phyloP scores from a whole-genome alignment of 2,888 invertebrate genomes.

The Microctonus hyperodae region DNA sequence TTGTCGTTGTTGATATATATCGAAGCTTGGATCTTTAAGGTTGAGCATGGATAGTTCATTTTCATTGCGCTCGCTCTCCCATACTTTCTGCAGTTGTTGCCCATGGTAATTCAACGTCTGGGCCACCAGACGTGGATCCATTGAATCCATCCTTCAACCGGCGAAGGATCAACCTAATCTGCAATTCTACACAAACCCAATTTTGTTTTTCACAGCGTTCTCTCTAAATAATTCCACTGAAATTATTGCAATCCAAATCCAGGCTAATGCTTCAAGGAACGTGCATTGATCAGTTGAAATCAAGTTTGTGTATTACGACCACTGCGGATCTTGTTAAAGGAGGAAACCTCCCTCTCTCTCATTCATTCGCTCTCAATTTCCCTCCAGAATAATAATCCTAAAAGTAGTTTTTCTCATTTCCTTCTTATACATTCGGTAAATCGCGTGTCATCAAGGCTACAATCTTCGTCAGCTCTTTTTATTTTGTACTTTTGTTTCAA shows the following conservation, averaged over 20 bases:
- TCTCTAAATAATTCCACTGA: neutral
- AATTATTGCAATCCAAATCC: neutral
- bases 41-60: slow-evolving; percentile 73
- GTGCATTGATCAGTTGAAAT: slow-evolving; percentile 9
- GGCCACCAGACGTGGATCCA: slow-evolving; percentile 69
- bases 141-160: slow-evolving; percentile 62
- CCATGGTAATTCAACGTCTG: slow-evolving; percentile 86
- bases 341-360: neutral
- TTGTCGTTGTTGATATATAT: slow-evolving; percentile 79
- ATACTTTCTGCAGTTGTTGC: slow-evolving; percentile 85
- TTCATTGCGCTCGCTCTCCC: slow-evolving; percentile 85
- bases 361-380: neutral
- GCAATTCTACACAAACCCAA: slow-evolving; percentile 40
- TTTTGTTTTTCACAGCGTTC: slow-evolving; percentile 10
- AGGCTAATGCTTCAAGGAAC: slow-evolving; percentile 3
- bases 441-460: neutral
- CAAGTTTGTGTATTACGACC: neutral
- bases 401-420: neutral
- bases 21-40: slow-evolving; percentile 73
- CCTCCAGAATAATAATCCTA: neutral
- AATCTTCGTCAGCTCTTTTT: neutral
- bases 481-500: neutral
- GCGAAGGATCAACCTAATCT: slow-evolving; percentile 33
- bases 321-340: neutral
- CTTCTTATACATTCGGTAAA: neutral